Conservation (phyloP, 1,140 invertebrate species). For the Coptotermes formosanus region DNA sequence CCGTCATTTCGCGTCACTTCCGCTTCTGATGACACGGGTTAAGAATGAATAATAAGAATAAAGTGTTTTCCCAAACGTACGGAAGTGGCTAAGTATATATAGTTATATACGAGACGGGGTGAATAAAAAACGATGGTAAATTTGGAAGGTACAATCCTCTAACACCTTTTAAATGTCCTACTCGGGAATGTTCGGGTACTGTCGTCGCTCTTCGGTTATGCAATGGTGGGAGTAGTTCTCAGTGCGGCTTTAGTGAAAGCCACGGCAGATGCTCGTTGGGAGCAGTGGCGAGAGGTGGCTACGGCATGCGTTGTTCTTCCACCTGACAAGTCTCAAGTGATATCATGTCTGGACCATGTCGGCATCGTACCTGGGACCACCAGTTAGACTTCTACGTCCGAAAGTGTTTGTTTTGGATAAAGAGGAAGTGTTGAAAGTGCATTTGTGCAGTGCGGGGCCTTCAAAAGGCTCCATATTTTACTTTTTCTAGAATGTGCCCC, state of each 20-base stretch:
- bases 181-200: background rate
- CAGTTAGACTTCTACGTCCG: background rate
- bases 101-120: background rate
- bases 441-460: background rate
- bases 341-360: background rate
- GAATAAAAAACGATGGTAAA: background rate
- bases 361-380: background rate
- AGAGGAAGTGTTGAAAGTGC: background rate
- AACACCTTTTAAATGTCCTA: background rate
- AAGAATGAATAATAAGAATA: conserved; percentile 4
- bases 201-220: background rate
- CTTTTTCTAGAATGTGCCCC: background rate
- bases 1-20: conserved; percentile 2
- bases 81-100: conserved; percentile 12
- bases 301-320: background rate
- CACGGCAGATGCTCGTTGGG: background rate
- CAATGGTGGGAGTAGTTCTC: background rate
- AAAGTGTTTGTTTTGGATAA: background rate
- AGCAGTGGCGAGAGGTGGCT: background rate
- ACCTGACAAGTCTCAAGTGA: background rate
- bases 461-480: background rate
- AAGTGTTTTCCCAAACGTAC: background rate
- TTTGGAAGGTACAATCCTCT: background rate
- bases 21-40: background rate
- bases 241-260: background rate